phyloP scores from a whole-genome alignment of 2,113 vertebrate species.

The Trichechus manatus region DNA sequence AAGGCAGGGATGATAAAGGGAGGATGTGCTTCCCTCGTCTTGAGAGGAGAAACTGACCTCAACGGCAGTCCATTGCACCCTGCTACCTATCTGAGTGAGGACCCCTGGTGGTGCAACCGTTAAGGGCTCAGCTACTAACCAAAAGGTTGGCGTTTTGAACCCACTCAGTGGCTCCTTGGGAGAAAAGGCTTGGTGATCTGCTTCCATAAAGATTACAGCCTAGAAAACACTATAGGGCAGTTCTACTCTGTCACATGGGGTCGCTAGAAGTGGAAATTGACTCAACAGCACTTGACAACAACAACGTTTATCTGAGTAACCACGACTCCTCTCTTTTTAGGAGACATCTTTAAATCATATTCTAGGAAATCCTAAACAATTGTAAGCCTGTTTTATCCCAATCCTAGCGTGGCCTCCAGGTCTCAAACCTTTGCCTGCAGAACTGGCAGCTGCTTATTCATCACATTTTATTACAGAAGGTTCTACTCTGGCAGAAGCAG shows the following conservation, averaged over 20 bases:
- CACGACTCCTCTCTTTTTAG: background rate
- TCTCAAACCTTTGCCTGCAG: background rate
- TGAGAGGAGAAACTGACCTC: background rate
- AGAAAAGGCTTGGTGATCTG: background rate
- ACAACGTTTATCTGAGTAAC: background rate
- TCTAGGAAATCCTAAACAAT: background rate
- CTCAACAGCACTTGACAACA: background rate
- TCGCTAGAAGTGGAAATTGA: no score
- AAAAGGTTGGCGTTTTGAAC: background rate
- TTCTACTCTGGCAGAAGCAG: background rate
- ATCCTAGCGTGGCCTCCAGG: no score
- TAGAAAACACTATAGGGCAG: background rate
- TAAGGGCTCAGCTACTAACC: background rate
- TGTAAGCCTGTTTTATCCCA: background rate
- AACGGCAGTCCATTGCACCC: rapidly evolving
- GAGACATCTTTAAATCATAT: background rate
- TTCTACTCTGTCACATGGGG: background rate
- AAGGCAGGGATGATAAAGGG: rapidly evolving
- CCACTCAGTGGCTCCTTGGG: background rate
- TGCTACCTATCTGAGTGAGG: no score
- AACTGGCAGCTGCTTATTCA: no score
- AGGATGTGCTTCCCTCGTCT: rapidly evolving
- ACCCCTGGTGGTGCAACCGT: no score
- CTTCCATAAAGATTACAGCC: background rate
- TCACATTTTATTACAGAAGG: rapidly evolving